Percentiles rank a stretch among this genome's conserved stretches.
phyloP scores from a whole-genome alignment of 2,888 invertebrate species.

The Melinaea menophilus region DNA sequence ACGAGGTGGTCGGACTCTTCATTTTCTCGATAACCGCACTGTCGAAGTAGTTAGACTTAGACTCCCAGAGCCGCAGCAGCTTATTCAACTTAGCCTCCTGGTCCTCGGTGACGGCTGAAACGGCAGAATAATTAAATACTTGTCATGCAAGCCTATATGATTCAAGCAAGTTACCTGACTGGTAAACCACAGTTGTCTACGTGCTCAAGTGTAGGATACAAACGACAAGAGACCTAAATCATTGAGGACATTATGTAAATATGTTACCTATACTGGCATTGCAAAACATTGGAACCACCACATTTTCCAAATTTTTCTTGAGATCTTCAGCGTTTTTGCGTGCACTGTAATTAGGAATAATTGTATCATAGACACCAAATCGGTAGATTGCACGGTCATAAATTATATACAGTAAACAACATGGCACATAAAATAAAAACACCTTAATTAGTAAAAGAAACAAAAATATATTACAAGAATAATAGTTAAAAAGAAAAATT shows the following conservation, averaged over 20 bases:
- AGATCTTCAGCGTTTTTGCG: slow-evolving; percentile 96
- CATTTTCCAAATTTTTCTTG: slow-evolving; percentile 94
- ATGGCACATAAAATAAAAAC: not conserved
- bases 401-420: slow-evolving; percentile 21
- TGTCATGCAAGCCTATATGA: slow-evolving; percentile 56
- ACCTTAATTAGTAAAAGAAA: not conserved
- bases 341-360: slow-evolving; percentile 86
- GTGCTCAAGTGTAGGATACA: slow-evolving; percentile 65
- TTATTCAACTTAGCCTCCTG: slow-evolving; percentile 95
- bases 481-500: slow-evolving; percentile 26
- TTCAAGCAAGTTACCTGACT: slow-evolving; percentile 73
- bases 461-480: slow-evolving; percentile 9
- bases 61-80: slow-evolving; percentile 96
- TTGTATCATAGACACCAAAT: slow-evolving; percentile 74
- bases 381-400: slow-evolving; percentile 49
- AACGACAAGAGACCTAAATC: slow-evolving; percentile 71
- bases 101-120: slow-evolving; percentile 88
- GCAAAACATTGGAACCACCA: slow-evolving; percentile 99
- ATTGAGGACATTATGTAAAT: slow-evolving; percentile 75
- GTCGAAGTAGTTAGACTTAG: slow-evolving; percentile 93
- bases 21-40: slow-evolving; percentile 89
- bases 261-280: slow-evolving; percentile 88
- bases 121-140: slow-evolving; percentile 64
- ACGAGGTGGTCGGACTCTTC: slow-evolving; percentile 91
- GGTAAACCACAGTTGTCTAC: slow-evolving; percentile 67